Base-by-base conservation (phyloP, 2,888 invertebrate genomes). In the Rapana venosa region DNA sequence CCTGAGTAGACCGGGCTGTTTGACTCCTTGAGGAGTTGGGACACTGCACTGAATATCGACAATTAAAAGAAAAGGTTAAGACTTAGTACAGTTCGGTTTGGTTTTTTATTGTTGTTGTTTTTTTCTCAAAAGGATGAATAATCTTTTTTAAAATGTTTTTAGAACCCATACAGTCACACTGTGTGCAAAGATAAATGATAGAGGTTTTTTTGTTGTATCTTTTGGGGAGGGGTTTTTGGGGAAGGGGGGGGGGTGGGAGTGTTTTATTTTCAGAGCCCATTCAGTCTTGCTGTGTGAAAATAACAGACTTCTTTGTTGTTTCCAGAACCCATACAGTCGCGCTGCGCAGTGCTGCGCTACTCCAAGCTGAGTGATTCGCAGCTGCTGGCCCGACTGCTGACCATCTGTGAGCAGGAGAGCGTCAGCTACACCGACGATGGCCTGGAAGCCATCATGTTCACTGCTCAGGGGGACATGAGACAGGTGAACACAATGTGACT, bases 391-490 rank as follows among this genome's bases (percentile, higher is more conserved):
- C 98, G 98, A 95, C 95, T 98, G 0, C 96, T 98, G 87, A 97
- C 98, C 94, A 97, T 99, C 56, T 98, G 98, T 94, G 97, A 97
- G 90, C 97, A 97, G 92, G 98, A 98, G 96, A 93, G 94, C 89
- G 96, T 99, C 2, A 97, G 98, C 0, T 98, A 98, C 96, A 98
- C 98, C 0, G 98, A 99, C 94, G 98, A 99, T 95, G 99, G 99
- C 0, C 96, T 99, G 87, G 98, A 98, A 96, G 99, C 99, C 0
- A 98, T 99, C 92, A 98, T 99, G 58, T 99, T 99, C 96, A 99
- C 99, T 0, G 98, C 99, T 0, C 99, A 99, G 96, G 99, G 99
- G 0, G 99, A 99, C 96, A 98, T 99, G 98, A 97, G 99, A 94
- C 98, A 99, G 95, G 97, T 96, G 74, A 61, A 90, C 32, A 32